Conservation (phyloP, 2,888 invertebrate genomes). For the Meteorus cinctellus region DNA sequence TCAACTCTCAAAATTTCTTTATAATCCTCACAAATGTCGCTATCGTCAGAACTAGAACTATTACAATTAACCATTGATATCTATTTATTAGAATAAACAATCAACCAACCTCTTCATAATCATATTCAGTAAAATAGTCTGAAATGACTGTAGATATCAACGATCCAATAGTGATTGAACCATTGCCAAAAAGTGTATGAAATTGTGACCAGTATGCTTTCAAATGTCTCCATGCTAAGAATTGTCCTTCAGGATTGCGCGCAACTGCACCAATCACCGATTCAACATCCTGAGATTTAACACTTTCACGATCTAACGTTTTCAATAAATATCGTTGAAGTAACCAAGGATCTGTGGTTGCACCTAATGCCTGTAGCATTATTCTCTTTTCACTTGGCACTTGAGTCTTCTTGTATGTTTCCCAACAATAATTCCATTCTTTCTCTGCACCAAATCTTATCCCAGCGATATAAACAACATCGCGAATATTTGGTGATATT, state of each 20-base stretch:
- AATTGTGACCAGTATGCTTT: conserved; percentile 82
- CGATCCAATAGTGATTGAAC: conserved; percentile 78
- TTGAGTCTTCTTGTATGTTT: conserved; percentile 79
- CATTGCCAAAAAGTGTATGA: conserved; percentile 79
- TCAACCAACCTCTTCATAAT: conserved; percentile 80
- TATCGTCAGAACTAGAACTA: no score
- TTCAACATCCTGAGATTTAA: conserved; percentile 82
- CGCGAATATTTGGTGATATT: conserved; percentile 84
- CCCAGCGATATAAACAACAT: conserved; percentile 79
- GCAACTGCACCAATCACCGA: conserved; percentile 83
- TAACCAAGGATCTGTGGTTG: conserved; percentile 86
- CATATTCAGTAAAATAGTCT: conserved; percentile 82
- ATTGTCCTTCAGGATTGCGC: conserved; percentile 81
- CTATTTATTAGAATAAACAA: no score
- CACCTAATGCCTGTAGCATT: conserved; percentile 82
- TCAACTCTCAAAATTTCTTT: no score
- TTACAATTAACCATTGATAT: no score
- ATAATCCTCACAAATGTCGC: no score
- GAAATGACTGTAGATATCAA: conserved; percentile 80
- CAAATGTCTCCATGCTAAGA: conserved; percentile 84
- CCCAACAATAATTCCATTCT: conserved; percentile 88
- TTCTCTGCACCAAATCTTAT: conserved; percentile 81
- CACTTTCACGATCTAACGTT: conserved; percentile 81
- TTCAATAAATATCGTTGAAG: conserved; percentile 86
- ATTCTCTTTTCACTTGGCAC: conserved; percentile 83